Conservation (phyloP, 2,797 vertebrate genomes). For the Chanos chanos region DNA sequence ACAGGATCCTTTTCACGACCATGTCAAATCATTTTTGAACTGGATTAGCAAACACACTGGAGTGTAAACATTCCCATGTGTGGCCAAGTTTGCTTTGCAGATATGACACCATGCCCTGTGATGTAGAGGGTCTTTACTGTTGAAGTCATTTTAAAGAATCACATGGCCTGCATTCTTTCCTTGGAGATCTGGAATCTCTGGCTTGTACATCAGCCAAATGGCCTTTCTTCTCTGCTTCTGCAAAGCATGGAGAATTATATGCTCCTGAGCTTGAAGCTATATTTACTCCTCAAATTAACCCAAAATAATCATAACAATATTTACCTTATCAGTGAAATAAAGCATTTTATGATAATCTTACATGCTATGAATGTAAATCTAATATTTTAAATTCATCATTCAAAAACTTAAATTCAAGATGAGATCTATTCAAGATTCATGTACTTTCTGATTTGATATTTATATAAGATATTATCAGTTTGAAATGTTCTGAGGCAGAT, state of each 20-base stretch:
- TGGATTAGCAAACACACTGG: not conserved
- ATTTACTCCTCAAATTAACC: not conserved
- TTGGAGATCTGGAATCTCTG: slow-evolving; percentile 26
- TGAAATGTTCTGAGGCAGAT: too few species aligned
- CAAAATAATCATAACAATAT: not conserved
- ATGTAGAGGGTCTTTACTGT: not conserved
- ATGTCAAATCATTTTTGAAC: too few species aligned
- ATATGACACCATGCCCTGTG: slow-evolving; percentile 14
- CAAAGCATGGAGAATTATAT: not conserved
- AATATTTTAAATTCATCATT: too few species aligned
- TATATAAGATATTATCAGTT: too few species aligned
- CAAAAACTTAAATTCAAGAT: too few species aligned
- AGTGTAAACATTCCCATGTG: not conserved
- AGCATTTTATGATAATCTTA: too few species aligned
- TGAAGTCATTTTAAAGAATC: slow-evolving; percentile 19
- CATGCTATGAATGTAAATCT: too few species aligned
- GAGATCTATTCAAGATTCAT: too few species aligned
- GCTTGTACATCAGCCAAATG: slow-evolving; percentile 1
- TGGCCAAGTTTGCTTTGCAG: not conserved
- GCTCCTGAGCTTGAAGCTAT: not conserved
- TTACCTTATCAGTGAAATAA: not conserved
- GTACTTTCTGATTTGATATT: too few species aligned
- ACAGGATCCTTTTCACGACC: too few species aligned
- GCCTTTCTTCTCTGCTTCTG: slow-evolving; percentile 14
- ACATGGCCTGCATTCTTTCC: slow-evolving; percentile 25